Percentiles rank a stretch among this genome's conserved stretches.
Evolutionary conservation across 1,140 invertebrate species (phyloP).

Genomic region (Cheumatopsyche charites): DNA sequence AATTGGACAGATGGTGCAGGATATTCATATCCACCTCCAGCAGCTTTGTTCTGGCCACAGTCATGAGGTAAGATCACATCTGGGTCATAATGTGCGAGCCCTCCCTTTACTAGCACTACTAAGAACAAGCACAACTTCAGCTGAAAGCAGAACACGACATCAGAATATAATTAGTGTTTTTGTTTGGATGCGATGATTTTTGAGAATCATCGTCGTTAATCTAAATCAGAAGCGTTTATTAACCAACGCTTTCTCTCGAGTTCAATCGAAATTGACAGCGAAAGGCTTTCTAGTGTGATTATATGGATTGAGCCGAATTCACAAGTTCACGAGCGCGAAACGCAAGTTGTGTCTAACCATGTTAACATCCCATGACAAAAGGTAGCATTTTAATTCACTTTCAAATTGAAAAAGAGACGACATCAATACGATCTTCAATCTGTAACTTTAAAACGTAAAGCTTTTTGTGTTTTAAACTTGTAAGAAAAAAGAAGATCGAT

Average conservation of each 20-base stretch:
- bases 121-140: slow-evolving; percentile 9
- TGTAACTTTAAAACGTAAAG: too few species aligned
- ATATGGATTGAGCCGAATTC: too few species aligned
- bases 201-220: neutral
- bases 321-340: too few species aligned
- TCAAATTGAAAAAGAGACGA: too few species aligned
- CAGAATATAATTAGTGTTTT: neutral
- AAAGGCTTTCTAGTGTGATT: too few species aligned
- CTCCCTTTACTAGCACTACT: slow-evolving; percentile 49
- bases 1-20: slow-evolving; percentile 55
- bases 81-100: slow-evolving; percentile 58
- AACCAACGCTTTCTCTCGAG: neutral
- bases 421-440: too few species aligned
- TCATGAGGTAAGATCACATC: slow-evolving; percentile 58
- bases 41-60: slow-evolving; percentile 50
- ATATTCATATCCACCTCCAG: slow-evolving; percentile 55
- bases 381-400: too few species aligned
- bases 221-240: neutral
- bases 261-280: neutral
- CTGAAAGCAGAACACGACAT: slow-evolving; percentile 10
- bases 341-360: too few species aligned
- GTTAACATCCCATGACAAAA: too few species aligned
- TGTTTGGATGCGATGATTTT: neutral
- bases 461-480: too few species aligned
- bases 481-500: too few species aligned